Evolutionary conservation across 92 coral and sea anemone genomes (phyloP).

Genomic region (Umimayanthus chanpuru): DNA sequence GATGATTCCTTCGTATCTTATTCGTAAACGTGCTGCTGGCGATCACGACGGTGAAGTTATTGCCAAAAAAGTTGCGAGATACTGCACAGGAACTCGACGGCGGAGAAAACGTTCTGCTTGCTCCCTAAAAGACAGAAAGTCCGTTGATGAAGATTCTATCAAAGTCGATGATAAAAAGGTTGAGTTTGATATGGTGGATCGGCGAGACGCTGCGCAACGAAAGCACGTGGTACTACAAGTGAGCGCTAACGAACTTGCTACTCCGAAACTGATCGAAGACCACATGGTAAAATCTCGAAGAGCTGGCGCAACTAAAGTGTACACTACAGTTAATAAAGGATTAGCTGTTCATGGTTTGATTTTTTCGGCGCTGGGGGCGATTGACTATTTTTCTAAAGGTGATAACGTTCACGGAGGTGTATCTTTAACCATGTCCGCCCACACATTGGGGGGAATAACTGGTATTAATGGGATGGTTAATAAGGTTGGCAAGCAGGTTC

Average conservation of each 20-base stretch:
- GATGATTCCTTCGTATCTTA: slow-evolving; percentile 32
- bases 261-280: slow-evolving; percentile 49
- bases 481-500: slow-evolving; percentile 43
- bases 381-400: slow-evolving; percentile 35
- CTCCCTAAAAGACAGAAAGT: not conserved
- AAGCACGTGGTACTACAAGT: slow-evolving; percentile 20
- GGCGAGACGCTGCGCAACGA: slow-evolving; percentile 47
- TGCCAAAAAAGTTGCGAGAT: too few species aligned
- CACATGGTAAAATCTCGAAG: slow-evolving; percentile 28
- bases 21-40: slow-evolving; percentile 43
- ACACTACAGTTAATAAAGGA: slow-evolving; percentile 49
- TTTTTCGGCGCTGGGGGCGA: slow-evolving; percentile 54
- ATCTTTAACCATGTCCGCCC: slow-evolving; percentile 53
- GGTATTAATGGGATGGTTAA: slow-evolving; percentile 58
- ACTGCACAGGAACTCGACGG: slow-evolving; percentile 30
- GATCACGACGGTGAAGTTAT: slow-evolving; percentile 41
- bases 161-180: slow-evolving; percentile 33
- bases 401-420: slow-evolving; percentile 37
- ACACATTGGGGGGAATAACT: slow-evolving; percentile 62
- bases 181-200: slow-evolving; percentile 47
- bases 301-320: slow-evolving; percentile 29
- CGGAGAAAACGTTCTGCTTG: slow-evolving; percentile 42
- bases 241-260: slow-evolving; percentile 47
- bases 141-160: slow-evolving; percentile 52
- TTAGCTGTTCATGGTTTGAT: slow-evolving; percentile 30